Base-by-base conservation (phyloP, 2,888 invertebrate genomes). In the Trachelus stipa region DNA sequence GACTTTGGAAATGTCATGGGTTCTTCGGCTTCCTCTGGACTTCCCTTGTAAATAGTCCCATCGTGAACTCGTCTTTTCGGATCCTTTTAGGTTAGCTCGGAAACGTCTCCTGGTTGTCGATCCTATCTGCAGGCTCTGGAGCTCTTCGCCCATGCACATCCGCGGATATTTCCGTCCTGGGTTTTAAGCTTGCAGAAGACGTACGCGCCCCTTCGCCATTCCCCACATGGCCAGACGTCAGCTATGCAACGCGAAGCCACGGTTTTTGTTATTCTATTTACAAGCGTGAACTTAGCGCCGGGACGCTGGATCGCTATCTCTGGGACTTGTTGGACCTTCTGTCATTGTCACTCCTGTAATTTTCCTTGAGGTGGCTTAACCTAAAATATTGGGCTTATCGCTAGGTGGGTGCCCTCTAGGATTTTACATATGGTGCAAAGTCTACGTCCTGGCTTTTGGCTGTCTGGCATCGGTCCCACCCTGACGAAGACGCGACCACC, bases 91-190 rank as follows among this genome's bases (percentile, higher is more conserved):
- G 34, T 3, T 30, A 56, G 56, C 9, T 56, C 1, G 23, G 56
- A 23, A 56, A 0, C 56, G 56, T 56, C 56, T 56, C 23, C 56
- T 56, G 56, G 23, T 23, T 56, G 23, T 23, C 56, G 23, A 56
- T 56, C 56, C 23, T 56, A 35, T 35, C 56, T 56, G 56, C 9
- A 9, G 56, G 56, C 23, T 56, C 56, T 23, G 23, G 6, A 56
- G 56, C 56, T 56, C 23, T 56, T 56, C 9, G 23, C 90, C 90
- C 90, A 90, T 90, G 90, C 86, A 87, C 88, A 89, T 56, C 56
- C 56, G 88, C 87, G 88, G 90, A 88, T 90, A 90, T 90, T 90
- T 90, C 85, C 84, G 90, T 90, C 89, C 87, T 85, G 87, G 88
- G 88, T 90, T 89, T 90, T 89, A 23, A 89, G 89, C 87, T 88